Percentiles rank a stretch among this genome's conserved stretches.
Conservation (phyloP, 2,797 vertebrate genomes). For the Gobionotothen gibberifrons region DNA sequence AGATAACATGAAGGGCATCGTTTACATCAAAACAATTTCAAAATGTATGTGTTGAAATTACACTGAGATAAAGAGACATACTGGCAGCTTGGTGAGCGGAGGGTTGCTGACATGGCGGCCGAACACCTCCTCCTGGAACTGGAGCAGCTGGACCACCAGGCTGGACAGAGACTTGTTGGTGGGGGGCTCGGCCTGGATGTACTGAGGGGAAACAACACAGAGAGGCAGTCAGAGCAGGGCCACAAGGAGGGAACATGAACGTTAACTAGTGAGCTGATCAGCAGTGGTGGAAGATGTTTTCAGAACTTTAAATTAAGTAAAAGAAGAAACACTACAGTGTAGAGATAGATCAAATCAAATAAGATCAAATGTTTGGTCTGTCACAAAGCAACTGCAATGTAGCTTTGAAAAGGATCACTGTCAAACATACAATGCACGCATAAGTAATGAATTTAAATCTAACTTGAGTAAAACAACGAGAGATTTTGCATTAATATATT, state of each 20-base stretch:
- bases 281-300: no score
- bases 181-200: constrained; percentile 97
- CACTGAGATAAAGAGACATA: constrained; percentile 59
- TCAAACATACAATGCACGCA: no score
- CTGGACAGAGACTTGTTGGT: constrained; percentile 98
- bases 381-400: no score
- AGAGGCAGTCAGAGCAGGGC: constrained; percentile 3
- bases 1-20: no score
- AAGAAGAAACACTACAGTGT: no score
- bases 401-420: no score
- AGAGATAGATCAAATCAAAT: no score
- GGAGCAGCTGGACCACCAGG: constrained; percentile 96
- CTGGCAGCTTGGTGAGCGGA: constrained; percentile 95
- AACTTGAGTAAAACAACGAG: no score
- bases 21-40: constrained; percentile 22
- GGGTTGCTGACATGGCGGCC: constrained; percentile 98
- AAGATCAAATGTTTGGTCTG: no score
- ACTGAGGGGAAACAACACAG: constrained; percentile 78
- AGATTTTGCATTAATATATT: no score
- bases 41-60: background rate
- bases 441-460: no score
- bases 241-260: background rate
- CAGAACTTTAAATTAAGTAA: no score
- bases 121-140: constrained; percentile 99
- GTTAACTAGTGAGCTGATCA: background rate